Conservation (phyloP, 1,140 invertebrate genomes). For the Homalodisca vitripennis region DNA sequence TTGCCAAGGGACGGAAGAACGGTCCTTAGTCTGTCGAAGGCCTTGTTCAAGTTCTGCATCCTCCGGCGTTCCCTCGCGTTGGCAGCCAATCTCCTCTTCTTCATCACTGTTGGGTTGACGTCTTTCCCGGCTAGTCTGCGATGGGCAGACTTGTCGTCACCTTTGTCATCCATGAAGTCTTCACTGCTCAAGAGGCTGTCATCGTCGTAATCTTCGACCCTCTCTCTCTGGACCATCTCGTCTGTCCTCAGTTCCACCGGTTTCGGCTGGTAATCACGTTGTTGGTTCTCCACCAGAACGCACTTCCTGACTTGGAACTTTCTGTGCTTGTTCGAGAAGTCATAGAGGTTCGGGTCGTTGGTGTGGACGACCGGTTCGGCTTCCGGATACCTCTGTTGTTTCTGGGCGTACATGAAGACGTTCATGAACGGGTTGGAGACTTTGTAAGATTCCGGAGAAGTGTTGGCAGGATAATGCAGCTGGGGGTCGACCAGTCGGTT, state of each 20-base stretch:
- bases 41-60: slow-evolving; percentile 94
- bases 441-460: slow-evolving; percentile 28
- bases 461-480: slow-evolving; percentile 32
- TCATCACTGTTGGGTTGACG: slow-evolving; percentile 73
- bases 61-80: slow-evolving; percentile 88
- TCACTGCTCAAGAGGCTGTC: slow-evolving; percentile 29
- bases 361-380: background rate
- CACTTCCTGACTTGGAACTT: background rate
- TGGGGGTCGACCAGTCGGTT: slow-evolving; percentile 33
- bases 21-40: slow-evolving; percentile 85
- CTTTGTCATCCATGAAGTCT: slow-evolving; percentile 40
- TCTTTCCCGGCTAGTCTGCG: slow-evolving; percentile 50
- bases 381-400: slow-evolving; percentile 1
- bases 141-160: slow-evolving; percentile 29
- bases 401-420: slow-evolving; percentile 28
- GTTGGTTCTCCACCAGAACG: slow-evolving; percentile 29
- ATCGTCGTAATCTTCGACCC: slow-evolving; percentile 29
- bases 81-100: slow-evolving; percentile 82
- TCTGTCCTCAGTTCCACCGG: slow-evolving; percentile 26
- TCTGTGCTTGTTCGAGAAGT: background rate
- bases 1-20: slow-evolving; percentile 89
- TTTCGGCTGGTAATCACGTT: slow-evolving; percentile 1
- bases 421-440: slow-evolving; percentile 25
- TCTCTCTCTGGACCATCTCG: background rate
- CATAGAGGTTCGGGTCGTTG: background rate